Evolutionary conservation across 2,797 vertebrate genomes (phyloP).

Genomic region (Pelodytes ibericus): DNA sequence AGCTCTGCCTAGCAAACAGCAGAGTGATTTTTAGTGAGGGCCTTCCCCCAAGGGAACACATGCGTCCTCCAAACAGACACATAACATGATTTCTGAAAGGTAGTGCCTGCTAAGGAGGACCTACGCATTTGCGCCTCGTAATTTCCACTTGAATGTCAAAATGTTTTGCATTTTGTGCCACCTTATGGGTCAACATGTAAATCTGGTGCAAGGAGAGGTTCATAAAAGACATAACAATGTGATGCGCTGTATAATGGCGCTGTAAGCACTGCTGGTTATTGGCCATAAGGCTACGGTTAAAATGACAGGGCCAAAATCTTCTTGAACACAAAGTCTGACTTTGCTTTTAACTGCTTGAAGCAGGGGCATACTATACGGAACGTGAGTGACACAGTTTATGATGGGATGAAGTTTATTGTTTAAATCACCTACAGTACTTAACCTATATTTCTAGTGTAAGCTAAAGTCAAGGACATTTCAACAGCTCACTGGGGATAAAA

Average conservation of each 20-base stretch:
- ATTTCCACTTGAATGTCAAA: not conserved
- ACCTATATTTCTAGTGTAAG: slow-evolving; percentile 58
- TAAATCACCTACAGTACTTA: slow-evolving; percentile 51
- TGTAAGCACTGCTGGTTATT: slow-evolving; percentile 57
- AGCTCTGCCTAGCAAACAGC: not conserved
- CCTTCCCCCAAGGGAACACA: not conserved
- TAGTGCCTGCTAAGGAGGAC: not conserved
- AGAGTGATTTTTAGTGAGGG: not conserved
- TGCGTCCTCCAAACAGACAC: not conserved
- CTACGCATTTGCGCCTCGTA: slow-evolving; percentile 6
- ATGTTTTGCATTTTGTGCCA: slow-evolving; percentile 14
- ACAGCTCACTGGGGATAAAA: slow-evolving; percentile 61
- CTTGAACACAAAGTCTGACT: slow-evolving; percentile 69
- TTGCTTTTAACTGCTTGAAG: slow-evolving; percentile 62
- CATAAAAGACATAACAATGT: slow-evolving; percentile 29
- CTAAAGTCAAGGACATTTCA: slow-evolving; percentile 59
- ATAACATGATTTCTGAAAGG: slow-evolving; percentile 1
- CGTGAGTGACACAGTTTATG: slow-evolving; percentile 52
- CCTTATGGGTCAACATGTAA: slow-evolving; percentile 32
- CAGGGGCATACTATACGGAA: slow-evolving; percentile 51
- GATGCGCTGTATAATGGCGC: slow-evolving; percentile 37
- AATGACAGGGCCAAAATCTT: slow-evolving; percentile 66
- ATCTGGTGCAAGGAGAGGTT: slow-evolving; percentile 2
- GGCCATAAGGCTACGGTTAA: slow-evolving; percentile 60
- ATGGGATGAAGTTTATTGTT: slow-evolving; percentile 25